phyloP scores from a whole-genome alignment of 2,797 vertebrate genomes.

The Simalia tracyae region DNA sequence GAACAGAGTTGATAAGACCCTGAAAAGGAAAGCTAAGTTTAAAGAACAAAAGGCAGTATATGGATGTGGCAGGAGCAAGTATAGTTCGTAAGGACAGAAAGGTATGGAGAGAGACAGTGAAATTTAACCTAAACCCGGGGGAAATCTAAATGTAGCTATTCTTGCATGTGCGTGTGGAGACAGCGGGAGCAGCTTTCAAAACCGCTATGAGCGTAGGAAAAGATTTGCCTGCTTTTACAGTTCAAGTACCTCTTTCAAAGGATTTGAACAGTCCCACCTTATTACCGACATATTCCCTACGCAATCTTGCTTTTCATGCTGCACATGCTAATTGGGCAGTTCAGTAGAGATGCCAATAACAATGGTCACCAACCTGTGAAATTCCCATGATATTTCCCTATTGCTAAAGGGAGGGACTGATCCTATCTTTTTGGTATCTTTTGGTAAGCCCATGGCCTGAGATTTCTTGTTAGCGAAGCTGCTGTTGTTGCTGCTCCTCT shows the following conservation, averaged over 20 bases:
- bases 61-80: too few relatives aligned
- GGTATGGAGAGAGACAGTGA: neutral
- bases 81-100: neutral
- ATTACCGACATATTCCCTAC: rapidly evolving
- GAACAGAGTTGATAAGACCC: neutral
- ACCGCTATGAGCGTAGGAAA: neutral
- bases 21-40: neutral
- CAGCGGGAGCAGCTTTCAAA: neutral
- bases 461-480: neutral
- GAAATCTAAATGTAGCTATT: neutral
- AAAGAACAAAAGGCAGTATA: neutral
- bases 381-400: neutral
- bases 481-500: neutral
- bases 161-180: neutral
- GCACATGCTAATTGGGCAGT: neutral
- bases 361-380: neutral
- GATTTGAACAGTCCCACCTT: neutral
- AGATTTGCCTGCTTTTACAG: neutral
- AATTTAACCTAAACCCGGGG: neutral
- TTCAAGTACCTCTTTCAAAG: neutral
- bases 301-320: neutral
- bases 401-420: neutral
- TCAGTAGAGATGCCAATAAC: neutral
- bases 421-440: neutral
- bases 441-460: too few relatives aligned